A percentile compares a stretch with the other conserved stretches of the same genome.
Evolutionary conservation across 2,888 invertebrate genomes (phyloP).

Genomic region (Morpho deidamia): DNA sequence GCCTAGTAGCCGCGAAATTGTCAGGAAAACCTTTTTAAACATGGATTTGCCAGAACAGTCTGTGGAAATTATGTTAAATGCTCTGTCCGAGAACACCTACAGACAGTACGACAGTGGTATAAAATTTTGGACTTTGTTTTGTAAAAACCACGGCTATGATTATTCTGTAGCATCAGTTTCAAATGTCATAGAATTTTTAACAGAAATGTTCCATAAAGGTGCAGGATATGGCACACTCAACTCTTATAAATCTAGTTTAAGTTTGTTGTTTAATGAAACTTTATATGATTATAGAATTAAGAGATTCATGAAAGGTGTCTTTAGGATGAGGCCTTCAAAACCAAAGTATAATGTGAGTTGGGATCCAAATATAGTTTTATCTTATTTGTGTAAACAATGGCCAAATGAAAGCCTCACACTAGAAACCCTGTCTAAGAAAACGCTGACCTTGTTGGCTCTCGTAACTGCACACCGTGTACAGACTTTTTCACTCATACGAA

Average conservation of each 20-base stretch:
- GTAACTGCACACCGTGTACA: constrained; percentile 27
- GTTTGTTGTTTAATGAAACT: constrained; percentile 27
- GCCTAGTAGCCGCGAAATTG: constrained; percentile 21
- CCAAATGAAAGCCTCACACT: constrained; percentile 19
- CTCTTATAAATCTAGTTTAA: constrained; percentile 30
- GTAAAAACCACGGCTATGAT: constrained; percentile 4
- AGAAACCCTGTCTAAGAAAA: constrained; percentile 27
- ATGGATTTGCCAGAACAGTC: not conserved
- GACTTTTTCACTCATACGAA: constrained; percentile 21
- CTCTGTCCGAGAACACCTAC: constrained; percentile 13
- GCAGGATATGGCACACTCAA: constrained; percentile 27
- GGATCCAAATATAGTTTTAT: constrained; percentile 29
- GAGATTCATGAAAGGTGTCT: constrained; percentile 29
- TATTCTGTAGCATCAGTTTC: not conserved
- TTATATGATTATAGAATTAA: constrained; percentile 24
- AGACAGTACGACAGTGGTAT: constrained; percentile 19
- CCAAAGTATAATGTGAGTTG: constrained; percentile 31
- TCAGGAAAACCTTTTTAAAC: constrained; percentile 13
- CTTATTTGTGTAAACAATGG: constrained; percentile 21
- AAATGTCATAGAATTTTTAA: constrained; percentile 21
- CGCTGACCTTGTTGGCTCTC: constrained; percentile 26
- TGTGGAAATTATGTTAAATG: constrained; percentile 12
- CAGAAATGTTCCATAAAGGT: constrained; percentile 25
- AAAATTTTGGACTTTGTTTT: constrained; percentile 19
- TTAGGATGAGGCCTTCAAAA: constrained; percentile 24